A percentile compares a stretch with the other conserved stretches of the same genome.
Evolutionary conservation across 1,140 invertebrate species (phyloP).

Genomic region (Dinoponera quadriceps): DNA sequence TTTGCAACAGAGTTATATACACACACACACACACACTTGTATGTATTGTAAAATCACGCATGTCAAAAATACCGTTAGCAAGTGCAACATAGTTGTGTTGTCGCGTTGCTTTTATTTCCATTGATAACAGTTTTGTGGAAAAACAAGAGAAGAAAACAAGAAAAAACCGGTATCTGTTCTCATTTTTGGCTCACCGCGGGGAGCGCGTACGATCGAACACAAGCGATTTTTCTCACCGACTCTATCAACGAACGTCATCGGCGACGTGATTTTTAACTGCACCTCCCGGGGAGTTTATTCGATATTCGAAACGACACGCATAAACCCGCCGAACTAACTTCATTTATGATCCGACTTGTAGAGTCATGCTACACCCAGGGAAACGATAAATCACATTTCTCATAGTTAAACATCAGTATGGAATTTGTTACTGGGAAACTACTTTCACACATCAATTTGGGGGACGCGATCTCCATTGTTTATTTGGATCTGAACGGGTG

Average conservation of each 20-base stretch:
- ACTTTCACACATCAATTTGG: background rate
- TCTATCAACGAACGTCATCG: background rate
- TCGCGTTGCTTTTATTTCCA: constrained; percentile 18
- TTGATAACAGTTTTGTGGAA: background rate
- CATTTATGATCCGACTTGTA: background rate
- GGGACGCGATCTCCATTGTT: background rate
- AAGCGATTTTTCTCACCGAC: background rate
- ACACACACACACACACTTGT: background rate
- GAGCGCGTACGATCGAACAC: background rate
- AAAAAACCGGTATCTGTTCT: background rate
- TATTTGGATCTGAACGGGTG: background rate
- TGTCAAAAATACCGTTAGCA: constrained; percentile 3
- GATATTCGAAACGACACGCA: constrained; percentile 5
- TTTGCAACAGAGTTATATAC: constrained; percentile 8
- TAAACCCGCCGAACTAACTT: background rate
- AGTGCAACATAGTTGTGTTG: background rate
- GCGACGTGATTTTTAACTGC: background rate
- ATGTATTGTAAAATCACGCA: too few species aligned
- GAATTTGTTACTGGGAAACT: background rate
- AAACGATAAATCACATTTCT: constrained; percentile 9
- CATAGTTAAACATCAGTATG: constrained; percentile 13
- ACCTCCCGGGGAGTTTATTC: background rate
- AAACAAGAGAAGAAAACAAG: too few species aligned
- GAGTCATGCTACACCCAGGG: constrained; percentile 7
- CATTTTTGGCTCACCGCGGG: background rate